A percentile compares a stretch with the other conserved stretches of the same genome.
Evolutionary conservation across 2,888 invertebrate genomes (phyloP).

Genomic region (Sinotaia quadrata): DNA sequence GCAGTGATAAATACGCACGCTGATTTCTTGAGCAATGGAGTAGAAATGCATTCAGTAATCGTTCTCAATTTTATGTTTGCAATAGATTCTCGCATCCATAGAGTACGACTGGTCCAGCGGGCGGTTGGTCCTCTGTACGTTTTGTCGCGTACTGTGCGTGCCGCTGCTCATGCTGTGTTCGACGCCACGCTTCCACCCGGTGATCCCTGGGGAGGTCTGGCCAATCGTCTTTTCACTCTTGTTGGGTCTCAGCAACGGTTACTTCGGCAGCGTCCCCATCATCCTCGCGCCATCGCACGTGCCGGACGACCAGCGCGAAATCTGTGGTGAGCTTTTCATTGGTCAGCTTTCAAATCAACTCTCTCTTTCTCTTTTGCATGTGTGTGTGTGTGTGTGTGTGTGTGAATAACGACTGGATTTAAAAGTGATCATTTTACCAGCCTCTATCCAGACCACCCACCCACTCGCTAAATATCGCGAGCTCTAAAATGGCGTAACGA

Average conservation of each 20-base stretch:
- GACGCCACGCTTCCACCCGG: conserved; percentile 81
- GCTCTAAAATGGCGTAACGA: too few relatives aligned
- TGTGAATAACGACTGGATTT: too few relatives aligned
- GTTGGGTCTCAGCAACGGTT: conserved; percentile 87
- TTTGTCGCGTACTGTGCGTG: conserved; percentile 82
- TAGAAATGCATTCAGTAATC: too few relatives aligned
- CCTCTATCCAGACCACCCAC: too few relatives aligned
- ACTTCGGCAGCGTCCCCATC: conserved; percentile 93
- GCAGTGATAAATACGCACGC: too few relatives aligned
- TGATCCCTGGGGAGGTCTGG: conserved; percentile 80
- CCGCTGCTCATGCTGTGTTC: conserved; percentile 88
- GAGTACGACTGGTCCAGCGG: conserved; percentile 88
- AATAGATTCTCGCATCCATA: conserved; percentile 84
- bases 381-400: too few relatives aligned
- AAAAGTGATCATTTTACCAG: too few relatives aligned
- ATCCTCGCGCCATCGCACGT: conserved; percentile 91
- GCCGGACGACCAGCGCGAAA: conserved; percentile 87
- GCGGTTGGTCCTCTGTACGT: conserved; percentile 83
- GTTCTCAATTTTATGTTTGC: too few relatives aligned
- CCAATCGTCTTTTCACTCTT: conserved; percentile 80
- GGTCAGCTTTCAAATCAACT: too few relatives aligned
- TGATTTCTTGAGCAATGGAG: too few relatives aligned
- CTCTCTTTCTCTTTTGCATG: too few relatives aligned
- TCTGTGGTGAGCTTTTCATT: conserved; percentile 81
- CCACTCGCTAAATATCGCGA: too few relatives aligned